Conservation (phyloP, 2,888 invertebrate genomes). For the Amphiduros pacificus region DNA sequence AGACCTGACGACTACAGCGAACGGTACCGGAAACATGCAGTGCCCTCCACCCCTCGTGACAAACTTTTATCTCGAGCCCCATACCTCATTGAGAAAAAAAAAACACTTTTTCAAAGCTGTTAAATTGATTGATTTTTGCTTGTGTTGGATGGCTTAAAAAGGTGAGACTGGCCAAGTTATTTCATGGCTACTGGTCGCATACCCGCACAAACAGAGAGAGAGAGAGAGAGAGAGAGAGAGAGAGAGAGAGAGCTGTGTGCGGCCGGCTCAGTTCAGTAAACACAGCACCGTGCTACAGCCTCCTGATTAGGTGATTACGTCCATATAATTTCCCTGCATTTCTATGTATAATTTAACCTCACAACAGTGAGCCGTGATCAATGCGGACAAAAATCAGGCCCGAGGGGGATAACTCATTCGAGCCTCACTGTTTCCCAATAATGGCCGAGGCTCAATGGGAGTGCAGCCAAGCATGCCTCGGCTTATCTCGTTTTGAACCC, state of each 20-base stretch:
- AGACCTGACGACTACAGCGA: too few species aligned
- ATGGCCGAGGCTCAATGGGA: background rate
- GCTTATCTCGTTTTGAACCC: background rate
- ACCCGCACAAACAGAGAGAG: too few species aligned
- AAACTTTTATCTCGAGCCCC: too few species aligned
- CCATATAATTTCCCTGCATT: constrained; percentile 12
- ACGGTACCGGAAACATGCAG: too few species aligned
- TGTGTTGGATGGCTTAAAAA: too few species aligned
- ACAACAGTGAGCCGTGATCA: constrained; percentile 8
- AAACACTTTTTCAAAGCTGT: too few species aligned
- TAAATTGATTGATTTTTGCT: too few species aligned
- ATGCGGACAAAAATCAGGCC: constrained; percentile 8
- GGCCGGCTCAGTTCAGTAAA: background rate
- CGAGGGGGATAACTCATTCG: background rate
- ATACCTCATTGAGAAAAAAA: too few species aligned
- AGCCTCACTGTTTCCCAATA: background rate
- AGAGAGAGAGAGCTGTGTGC: background rate
- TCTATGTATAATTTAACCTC: constrained; percentile 12
- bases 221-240: background rate
- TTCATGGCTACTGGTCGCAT: too few species aligned
- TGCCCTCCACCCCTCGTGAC: too few species aligned
- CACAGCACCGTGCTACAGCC: constrained; percentile 2
- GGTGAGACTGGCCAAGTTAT: too few species aligned
- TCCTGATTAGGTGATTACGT: constrained; percentile 16
- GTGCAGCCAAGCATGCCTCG: background rate